A percentile compares a stretch with the other conserved stretches of the same genome.
Conservation (phyloP, 1,140 invertebrate genomes). For the Eumaeus atala region DNA sequence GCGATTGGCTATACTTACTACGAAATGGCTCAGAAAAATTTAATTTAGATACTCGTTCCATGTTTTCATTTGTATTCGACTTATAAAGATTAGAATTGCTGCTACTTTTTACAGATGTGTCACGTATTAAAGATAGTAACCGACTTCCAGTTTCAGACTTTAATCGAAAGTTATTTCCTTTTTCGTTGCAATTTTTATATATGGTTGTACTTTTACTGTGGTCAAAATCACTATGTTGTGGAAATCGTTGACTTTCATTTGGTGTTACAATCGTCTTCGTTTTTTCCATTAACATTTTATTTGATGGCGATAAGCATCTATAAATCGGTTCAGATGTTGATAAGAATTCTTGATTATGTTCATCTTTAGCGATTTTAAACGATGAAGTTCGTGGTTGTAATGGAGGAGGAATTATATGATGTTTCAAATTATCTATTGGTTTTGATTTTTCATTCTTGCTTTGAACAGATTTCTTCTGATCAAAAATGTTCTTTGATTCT, state of each 20-base stretch:
- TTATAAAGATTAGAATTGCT: slow-evolving; percentile 30
- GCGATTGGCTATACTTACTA: background rate
- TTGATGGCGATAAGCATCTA: slow-evolving; percentile 82
- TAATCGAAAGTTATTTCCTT: slow-evolving; percentile 31
- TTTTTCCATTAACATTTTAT: slow-evolving; percentile 75
- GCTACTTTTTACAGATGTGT: slow-evolving; percentile 43
- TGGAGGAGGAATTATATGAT: slow-evolving; percentile 41
- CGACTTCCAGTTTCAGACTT: slow-evolving; percentile 67
- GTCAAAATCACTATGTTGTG: slow-evolving; percentile 40
- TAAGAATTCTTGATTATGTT: slow-evolving; percentile 73
- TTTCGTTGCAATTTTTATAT: slow-evolving; percentile 24
- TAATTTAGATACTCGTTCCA: slow-evolving; percentile 14
- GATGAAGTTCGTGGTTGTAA: slow-evolving; percentile 60
- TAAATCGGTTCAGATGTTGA: slow-evolving; percentile 76
- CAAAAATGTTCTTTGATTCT: background rate
- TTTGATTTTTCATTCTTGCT: background rate
- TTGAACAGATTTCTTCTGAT: background rate
- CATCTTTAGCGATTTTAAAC: slow-evolving; percentile 51
- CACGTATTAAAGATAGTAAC: slow-evolving; percentile 53
- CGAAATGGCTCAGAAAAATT: background rate
- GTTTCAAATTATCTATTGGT: background rate
- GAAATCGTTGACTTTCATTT: slow-evolving; percentile 63
- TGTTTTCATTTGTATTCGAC: slow-evolving; percentile 11
- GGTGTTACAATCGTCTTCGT: slow-evolving; percentile 49
- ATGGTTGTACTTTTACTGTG: slow-evolving; percentile 7